A percentile compares a stretch with the other conserved stretches of the same genome.
These are phyloP conservation scores for Drosophila lowei DNA, from an alignment of 1,140 invertebrate genomes.

Conservation along the genomic window DNA sequence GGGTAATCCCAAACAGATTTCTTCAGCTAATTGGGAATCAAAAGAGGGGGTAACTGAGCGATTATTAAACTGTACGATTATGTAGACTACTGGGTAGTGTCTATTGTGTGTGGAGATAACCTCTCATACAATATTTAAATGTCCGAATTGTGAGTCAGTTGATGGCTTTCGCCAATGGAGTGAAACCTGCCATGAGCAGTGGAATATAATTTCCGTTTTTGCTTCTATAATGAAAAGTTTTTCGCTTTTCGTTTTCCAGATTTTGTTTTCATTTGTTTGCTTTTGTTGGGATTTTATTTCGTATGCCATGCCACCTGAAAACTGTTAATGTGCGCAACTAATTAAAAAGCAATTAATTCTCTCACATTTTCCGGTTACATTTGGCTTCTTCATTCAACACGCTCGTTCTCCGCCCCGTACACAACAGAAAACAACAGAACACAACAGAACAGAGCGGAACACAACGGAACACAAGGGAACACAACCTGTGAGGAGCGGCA, in stretches of 20 bases:
- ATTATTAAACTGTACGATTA: background rate
- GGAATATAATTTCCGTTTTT: too few species aligned
- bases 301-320: constrained; percentile 11
- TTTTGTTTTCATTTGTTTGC: background rate
- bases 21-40: constrained; percentile 22
- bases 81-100: background rate
- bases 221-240: background rate
- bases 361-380: constrained; percentile 37
- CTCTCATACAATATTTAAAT: too few species aligned
- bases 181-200: too few species aligned
- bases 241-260: background rate
- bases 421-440: constrained; percentile 2
- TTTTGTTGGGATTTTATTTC: too few species aligned
- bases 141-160: too few species aligned
- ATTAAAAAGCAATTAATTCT: constrained; percentile 69
- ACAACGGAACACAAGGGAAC: background rate
- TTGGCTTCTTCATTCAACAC: constrained; percentile 33
- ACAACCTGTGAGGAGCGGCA: constrained; percentile 3
- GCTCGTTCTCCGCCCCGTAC: too few species aligned
- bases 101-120: background rate
- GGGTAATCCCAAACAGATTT: constrained; percentile 31
- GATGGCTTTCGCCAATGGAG: too few species aligned
- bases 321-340: constrained; percentile 38
- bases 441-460: constrained; percentile 6
- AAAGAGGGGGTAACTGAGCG: constrained; percentile 3